These are phyloP conservation scores for Botia almorhae DNA, from an alignment of 2,797 vertebrate genomes.

Conservation along the genomic window DNA sequence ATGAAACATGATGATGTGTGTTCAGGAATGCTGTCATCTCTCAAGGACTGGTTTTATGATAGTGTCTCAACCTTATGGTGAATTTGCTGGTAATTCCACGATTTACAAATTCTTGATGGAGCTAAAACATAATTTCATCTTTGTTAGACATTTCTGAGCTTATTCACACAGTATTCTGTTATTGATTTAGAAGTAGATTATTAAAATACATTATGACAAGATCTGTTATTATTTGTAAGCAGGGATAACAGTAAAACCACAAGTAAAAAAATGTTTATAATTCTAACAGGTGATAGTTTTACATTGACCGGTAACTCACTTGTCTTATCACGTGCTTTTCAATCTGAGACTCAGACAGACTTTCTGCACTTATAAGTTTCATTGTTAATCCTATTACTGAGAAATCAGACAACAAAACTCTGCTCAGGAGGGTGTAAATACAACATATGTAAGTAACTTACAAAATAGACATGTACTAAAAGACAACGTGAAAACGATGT, in stretches of 20 bases:
- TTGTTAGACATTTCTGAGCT: background rate
- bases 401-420: background rate
- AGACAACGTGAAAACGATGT: background rate
- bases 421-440: background rate
- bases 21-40: background rate
- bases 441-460: too few relatives aligned
- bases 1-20: too few relatives aligned
- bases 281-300: too few relatives aligned
- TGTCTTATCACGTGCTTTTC: background rate
- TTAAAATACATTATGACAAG: background rate
- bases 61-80: conserved; percentile 3
- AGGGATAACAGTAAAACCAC: too few relatives aligned
- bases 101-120: background rate
- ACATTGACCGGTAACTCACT: background rate
- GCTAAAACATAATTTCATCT: conserved; percentile 6
- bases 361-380: background rate
- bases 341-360: background rate
- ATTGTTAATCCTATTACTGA: background rate
- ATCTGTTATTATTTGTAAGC: background rate
- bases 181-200: background rate
- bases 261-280: too few relatives aligned
- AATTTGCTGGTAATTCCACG: background rate
- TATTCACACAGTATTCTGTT: background rate
- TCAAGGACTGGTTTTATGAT: background rate
- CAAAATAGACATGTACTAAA: too few relatives aligned